These are phyloP conservation scores for Pavo muticus DNA, from an alignment of 2,113 vertebrate genomes.

Conservation along the genomic window DNA sequence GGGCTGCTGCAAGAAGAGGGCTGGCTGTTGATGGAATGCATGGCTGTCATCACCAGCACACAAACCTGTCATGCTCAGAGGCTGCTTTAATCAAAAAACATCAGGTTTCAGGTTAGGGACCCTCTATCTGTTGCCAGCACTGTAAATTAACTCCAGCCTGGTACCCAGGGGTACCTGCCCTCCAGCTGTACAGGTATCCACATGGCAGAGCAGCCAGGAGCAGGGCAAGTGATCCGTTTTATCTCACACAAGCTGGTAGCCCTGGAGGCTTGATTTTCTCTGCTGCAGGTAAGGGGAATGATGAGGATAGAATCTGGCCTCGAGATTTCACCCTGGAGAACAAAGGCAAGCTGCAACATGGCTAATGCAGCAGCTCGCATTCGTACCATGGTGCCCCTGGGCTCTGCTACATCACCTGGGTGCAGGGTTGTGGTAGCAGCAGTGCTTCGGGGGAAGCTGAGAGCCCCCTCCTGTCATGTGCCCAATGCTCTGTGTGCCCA, in stretches of 20 bases:
- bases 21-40: background rate
- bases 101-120: background rate
- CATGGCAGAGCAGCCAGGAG: background rate
- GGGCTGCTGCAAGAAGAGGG: background rate
- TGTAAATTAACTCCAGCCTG: background rate
- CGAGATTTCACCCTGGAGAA: background rate
- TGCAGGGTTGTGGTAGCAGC: background rate
- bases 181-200: background rate
- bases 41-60: background rate
- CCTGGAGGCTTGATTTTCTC: background rate
- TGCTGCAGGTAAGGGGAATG: background rate
- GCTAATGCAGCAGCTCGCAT: background rate
- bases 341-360: background rate
- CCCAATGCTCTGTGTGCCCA: too few species aligned
- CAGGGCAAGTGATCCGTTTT: background rate
- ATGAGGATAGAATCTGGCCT: background rate
- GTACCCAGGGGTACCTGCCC: background rate
- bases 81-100: background rate
- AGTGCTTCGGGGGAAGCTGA: background rate
- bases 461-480: too few species aligned
- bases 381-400: fast-evolving
- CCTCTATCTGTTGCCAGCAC: background rate
- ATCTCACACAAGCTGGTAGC: background rate
- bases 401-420: background rate
- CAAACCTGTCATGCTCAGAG: background rate